Evolutionary conservation across 2,113 vertebrate species (phyloP).

Genomic region (Orycteropus afer): DNA sequence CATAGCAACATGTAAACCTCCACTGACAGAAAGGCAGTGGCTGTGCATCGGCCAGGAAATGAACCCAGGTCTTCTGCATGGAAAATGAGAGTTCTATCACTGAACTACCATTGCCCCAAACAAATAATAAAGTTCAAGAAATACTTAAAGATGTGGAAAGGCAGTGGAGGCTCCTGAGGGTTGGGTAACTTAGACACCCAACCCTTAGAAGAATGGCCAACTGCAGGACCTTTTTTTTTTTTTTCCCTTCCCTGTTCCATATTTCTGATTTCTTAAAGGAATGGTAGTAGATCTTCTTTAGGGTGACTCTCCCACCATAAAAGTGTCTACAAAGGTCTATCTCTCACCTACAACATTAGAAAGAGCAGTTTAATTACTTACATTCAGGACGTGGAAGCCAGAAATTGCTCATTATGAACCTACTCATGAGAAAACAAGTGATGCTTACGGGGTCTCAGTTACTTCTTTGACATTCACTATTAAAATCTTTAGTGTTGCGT

Average conservation of each 20-base stretch:
- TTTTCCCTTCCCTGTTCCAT: neutral
- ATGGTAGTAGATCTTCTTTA: neutral
- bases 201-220: rapidly evolving
- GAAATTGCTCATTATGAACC: neutral
- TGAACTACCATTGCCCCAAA: neutral
- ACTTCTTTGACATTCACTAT: neutral
- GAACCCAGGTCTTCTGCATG: neutral
- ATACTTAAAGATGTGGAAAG: neutral
- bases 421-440: neutral
- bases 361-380: neutral
- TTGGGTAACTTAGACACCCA: neutral
- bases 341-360: neutral
- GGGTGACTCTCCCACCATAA: neutral
- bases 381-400: neutral
- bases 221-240: neutral
- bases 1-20: neutral
- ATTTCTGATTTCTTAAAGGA: neutral
- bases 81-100: neutral
- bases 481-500: neutral
- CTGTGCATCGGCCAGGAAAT: neutral
- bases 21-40: neutral
- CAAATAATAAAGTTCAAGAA: neutral
- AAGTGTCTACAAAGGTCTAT: neutral
- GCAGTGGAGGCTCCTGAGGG: neutral
- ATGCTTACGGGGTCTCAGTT: neutral